These are phyloP conservation scores for Lithophane ornitopus DNA, from an alignment of 2,888 invertebrate species.

Conservation along the genomic window DNA sequence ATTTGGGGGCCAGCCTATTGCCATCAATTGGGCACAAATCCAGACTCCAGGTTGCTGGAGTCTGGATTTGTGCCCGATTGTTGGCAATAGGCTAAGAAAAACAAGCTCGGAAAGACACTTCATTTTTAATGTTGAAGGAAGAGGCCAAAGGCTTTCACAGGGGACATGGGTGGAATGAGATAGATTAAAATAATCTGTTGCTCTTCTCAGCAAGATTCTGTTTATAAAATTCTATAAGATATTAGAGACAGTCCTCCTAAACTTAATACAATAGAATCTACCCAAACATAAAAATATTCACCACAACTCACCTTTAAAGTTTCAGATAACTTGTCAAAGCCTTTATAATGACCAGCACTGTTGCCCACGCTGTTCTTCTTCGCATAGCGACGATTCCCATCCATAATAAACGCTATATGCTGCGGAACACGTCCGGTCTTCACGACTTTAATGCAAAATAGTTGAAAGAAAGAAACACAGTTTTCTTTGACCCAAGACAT, in stretches of 20 bases:
- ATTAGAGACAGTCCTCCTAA: neutral
- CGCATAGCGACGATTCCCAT: constrained; percentile 98
- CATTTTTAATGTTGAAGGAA: neutral
- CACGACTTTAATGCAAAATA: constrained; percentile 92
- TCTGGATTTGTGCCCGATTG: no score
- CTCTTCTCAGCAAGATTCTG: neutral
- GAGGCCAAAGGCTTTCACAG: neutral
- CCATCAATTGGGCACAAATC: no score
- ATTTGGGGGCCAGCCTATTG: no score
- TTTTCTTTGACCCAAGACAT: constrained; percentile 95
- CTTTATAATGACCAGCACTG: constrained; percentile 95
- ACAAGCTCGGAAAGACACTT: neutral
- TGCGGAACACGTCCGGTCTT: constrained; percentile 96
- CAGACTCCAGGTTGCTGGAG: no score
- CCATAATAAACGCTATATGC: constrained; percentile 99
- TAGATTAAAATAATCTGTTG: neutral
- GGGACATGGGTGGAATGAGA: neutral
- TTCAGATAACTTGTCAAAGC: constrained; percentile 95
- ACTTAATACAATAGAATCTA: neutral
- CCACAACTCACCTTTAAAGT: constrained; percentile 91
- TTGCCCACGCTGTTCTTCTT: constrained; percentile 94
- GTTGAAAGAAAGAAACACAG: constrained; percentile 94
- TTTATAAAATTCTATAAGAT: neutral
- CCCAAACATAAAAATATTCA: neutral
- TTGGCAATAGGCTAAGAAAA: no score